phyloP scores from a whole-genome alignment of 2,797 vertebrate genomes.

The Esox lucius region DNA sequence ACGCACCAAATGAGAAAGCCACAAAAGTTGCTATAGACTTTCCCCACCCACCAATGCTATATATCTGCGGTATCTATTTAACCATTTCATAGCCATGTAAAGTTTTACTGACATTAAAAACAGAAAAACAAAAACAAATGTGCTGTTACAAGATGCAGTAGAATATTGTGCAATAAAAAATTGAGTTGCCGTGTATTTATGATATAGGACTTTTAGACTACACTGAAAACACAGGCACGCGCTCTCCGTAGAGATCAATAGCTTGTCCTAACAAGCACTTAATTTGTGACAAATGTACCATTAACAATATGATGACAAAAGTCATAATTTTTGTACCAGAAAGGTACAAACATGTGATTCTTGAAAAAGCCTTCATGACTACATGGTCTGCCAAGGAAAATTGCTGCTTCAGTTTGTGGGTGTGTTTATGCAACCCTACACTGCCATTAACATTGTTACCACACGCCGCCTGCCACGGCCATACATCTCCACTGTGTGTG shows the following conservation, averaged over 20 bases:
- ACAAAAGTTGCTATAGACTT: constrained; percentile 43
- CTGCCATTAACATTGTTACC: constrained; percentile 78
- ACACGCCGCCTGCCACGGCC: constrained; percentile 68
- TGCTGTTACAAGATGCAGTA: constrained; percentile 25
- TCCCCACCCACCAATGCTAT: constrained; percentile 42
- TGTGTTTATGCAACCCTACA: constrained; percentile 78
- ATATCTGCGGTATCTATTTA: constrained; percentile 37
- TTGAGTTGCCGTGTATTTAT: constrained; percentile 2
- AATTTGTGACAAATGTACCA: not conserved
- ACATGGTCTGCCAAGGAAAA: constrained; percentile 71
- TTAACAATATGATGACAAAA: constrained; percentile 2
- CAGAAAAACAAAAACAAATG: constrained; percentile 28
- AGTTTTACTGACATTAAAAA: constrained; percentile 5
- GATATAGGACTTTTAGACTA: not conserved
- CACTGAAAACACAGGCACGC: not conserved
- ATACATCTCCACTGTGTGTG: constrained; percentile 64
- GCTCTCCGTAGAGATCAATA: not conserved
- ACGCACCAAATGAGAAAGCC: constrained; percentile 35
- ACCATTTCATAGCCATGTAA: constrained; percentile 32
- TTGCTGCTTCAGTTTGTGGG: constrained; percentile 78
- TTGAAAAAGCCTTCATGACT: constrained; percentile 59
- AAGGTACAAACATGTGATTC: constrained; percentile 53
- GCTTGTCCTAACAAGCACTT: not conserved
- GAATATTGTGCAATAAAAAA: not conserved
- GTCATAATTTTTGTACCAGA: constrained; percentile 3